Conservation (phyloP, 2,888 invertebrate genomes). For the Venusia cambrica region DNA sequence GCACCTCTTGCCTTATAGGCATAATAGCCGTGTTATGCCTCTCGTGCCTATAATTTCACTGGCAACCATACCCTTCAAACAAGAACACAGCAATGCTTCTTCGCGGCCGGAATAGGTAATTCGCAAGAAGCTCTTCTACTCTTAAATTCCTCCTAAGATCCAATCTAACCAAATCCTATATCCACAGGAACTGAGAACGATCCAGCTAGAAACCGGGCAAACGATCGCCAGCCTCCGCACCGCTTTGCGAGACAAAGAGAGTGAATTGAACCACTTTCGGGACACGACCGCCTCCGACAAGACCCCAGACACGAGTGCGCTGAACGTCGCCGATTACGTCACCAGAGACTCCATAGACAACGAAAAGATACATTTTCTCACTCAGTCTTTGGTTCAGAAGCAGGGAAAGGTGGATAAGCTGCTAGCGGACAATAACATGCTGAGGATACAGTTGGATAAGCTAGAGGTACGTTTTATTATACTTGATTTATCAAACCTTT, state of each 20-base stretch:
- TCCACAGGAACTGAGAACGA: conserved; percentile 56
- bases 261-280: conserved; percentile 46
- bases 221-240: conserved; percentile 54
- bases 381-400: conserved; percentile 91
- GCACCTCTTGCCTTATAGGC: too few species aligned
- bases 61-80: too few species aligned
- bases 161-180: too few species aligned
- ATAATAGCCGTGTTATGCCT: too few species aligned
- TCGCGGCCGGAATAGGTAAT: too few species aligned
- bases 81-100: too few species aligned
- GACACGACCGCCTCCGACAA: conserved; percentile 41
- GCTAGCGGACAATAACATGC: conserved; percentile 91
- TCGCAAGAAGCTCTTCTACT: too few species aligned
- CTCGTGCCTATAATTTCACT: conserved; percentile 1
- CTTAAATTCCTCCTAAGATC: too few species aligned
- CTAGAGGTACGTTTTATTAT: conserved; percentile 85
- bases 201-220: conserved; percentile 56
- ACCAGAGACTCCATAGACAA: conserved; percentile 50
- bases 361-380: conserved; percentile 82
- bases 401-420: conserved; percentile 92
- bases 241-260: conserved; percentile 55
- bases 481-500: too few species aligned
- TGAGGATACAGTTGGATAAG: conserved; percentile 91
- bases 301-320: conserved; percentile 51
- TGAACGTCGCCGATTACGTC: conserved; percentile 67